Evolutionary conservation across 2,888 invertebrate species (phyloP).

Genomic region (Monoplex corrugatus): DNA sequence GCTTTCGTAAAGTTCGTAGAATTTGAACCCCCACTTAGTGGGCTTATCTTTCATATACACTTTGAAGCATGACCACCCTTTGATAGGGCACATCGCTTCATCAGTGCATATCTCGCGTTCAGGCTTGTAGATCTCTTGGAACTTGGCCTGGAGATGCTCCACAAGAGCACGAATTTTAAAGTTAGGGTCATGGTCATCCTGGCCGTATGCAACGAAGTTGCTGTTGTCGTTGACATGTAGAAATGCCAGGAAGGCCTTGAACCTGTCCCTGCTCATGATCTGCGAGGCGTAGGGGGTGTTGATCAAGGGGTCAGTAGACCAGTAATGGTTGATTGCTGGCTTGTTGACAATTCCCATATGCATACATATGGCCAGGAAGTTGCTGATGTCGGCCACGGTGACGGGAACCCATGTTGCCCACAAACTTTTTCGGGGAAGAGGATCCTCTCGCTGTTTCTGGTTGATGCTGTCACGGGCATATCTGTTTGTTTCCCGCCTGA

Average conservation of each 20-base stretch:
- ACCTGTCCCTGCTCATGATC: too few relatives aligned
- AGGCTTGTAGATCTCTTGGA: too few relatives aligned
- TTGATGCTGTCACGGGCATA: not conserved
- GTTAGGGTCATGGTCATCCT: too few relatives aligned
- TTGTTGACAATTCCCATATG: conserved; percentile 40
- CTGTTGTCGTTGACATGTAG: too few relatives aligned
- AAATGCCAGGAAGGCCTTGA: too few relatives aligned
- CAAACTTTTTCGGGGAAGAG: not conserved
- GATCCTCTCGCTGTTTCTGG: not conserved
- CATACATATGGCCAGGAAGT: not conserved
- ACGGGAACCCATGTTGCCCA: not conserved
- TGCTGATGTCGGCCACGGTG: not conserved
- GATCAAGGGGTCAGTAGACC: not conserved
- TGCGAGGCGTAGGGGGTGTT: too few relatives aligned
- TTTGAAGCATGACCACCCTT: not conserved
- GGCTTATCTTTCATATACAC: conserved; percentile 29
- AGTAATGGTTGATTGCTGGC: conserved; percentile 16
- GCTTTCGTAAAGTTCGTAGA: conserved; percentile 26
- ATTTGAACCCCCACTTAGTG: conserved; percentile 10
- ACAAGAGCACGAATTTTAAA: too few relatives aligned
- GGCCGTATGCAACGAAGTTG: too few relatives aligned
- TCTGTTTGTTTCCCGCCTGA: not conserved
- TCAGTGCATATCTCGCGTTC: not conserved
- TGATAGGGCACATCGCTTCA: conserved; percentile 40
- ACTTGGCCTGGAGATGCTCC: too few relatives aligned